Evolutionary conservation across 2,113 vertebrate species (phyloP).

Genomic region (Spizaetus ornatus): DNA sequence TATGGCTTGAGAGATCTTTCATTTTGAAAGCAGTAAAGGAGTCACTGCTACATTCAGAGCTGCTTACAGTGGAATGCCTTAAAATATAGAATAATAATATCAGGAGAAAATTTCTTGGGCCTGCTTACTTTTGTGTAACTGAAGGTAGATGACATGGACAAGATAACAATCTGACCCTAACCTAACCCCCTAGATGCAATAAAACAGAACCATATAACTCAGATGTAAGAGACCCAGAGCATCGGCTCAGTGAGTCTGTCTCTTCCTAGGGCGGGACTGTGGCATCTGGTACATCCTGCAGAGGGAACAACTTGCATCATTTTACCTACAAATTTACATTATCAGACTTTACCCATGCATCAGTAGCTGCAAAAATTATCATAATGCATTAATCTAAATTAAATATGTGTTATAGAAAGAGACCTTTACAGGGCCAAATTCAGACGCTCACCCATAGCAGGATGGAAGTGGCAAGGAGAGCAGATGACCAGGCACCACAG

Average conservation of each 20-base stretch:
- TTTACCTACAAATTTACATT: not conserved
- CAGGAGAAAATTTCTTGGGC: not conserved
- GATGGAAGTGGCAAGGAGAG: not conserved
- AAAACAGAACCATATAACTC: not conserved
- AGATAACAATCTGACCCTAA: constrained; percentile 14
- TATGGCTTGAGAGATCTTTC: constrained; percentile 29
- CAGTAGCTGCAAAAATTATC: not conserved
- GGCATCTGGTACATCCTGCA: not conserved
- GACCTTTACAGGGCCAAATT: not conserved
- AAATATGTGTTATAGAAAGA: not conserved
- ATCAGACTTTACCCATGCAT: not conserved
- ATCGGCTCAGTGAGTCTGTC: not conserved
- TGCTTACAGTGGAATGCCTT: constrained; percentile 25
- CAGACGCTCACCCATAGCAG: not conserved
- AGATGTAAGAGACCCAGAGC: not conserved
- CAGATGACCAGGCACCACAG: not conserved
- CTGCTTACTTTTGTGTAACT: not conserved
- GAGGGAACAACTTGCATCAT: not conserved
- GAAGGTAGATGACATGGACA: not conserved
- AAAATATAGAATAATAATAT: not conserved
- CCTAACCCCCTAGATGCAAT: not conserved
- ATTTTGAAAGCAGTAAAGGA: constrained; percentile 52
- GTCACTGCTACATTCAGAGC: not conserved
- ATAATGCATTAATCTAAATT: not conserved
- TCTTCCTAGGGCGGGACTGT: not conserved